These are phyloP conservation scores for Halictus rubicundus DNA, from an alignment of 1,140 invertebrate species.

Conservation along the genomic window DNA sequence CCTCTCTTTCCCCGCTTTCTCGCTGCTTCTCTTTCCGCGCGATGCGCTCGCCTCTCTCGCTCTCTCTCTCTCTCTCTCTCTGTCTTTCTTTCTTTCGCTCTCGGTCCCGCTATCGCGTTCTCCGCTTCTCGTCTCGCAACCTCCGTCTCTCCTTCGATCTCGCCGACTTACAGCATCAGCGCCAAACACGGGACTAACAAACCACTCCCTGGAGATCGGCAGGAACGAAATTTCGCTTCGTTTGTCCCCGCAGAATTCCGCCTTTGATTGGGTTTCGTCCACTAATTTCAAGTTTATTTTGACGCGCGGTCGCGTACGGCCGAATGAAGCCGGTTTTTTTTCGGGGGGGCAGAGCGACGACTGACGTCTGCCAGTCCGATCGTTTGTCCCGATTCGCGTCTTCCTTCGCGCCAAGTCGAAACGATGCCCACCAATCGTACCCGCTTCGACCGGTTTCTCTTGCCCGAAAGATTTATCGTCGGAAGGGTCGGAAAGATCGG, in stretches of 20 bases:
- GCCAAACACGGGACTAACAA: slow-evolving; percentile 52
- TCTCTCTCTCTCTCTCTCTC: not conserved
- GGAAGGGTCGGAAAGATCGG: slow-evolving; percentile 2
- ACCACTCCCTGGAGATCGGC: slow-evolving; percentile 48
- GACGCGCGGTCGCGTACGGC: slow-evolving; percentile 73
- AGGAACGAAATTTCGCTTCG: slow-evolving; percentile 56
- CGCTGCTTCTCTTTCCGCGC: not conserved
- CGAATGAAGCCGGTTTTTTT: slow-evolving; percentile 54
- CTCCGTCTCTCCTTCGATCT: slow-evolving; percentile 25
- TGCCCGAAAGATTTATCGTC: slow-evolving; percentile 27
- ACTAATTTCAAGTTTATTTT: slow-evolving; percentile 75
- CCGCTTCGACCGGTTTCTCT: slow-evolving; percentile 2
- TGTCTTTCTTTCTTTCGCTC: not conserved
- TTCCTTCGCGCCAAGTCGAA: slow-evolving; percentile 23
- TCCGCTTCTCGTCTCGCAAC: slow-evolving; percentile 1
- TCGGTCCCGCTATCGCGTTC: not conserved
- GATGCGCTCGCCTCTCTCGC: too few species aligned
- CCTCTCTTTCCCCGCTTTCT: not conserved
- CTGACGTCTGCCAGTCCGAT: slow-evolving; percentile 26
- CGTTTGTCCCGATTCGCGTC: slow-evolving; percentile 38
- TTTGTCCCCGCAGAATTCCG: slow-evolving; percentile 56
- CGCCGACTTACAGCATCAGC: slow-evolving; percentile 57
- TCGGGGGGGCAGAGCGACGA: not conserved
- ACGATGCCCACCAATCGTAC: slow-evolving; percentile 17
- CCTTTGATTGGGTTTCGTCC: slow-evolving; percentile 74